Evolutionary conservation across 1,140 invertebrate species (phyloP).

Genomic region (Drosophila parabipectinata): DNA sequence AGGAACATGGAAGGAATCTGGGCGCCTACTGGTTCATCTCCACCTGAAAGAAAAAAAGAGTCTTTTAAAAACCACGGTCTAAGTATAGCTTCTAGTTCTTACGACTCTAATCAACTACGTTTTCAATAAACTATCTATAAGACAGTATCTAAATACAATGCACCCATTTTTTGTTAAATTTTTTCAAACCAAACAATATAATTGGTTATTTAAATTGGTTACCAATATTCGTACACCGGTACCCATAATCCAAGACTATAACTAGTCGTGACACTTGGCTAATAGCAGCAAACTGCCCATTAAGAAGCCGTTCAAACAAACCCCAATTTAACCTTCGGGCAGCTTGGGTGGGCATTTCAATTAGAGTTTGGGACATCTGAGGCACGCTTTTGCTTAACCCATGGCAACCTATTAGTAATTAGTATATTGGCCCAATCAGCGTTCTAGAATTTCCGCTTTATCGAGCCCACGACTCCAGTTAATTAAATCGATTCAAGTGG

Average conservation of each 20-base stretch:
- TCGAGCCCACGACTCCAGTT: slow-evolving; percentile 56
- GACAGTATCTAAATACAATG: too few relatives aligned
- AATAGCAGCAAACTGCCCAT: slow-evolving; percentile 22
- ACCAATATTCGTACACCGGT: neutral
- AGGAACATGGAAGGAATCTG: slow-evolving; percentile 94
- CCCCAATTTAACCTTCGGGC: slow-evolving; percentile 22
- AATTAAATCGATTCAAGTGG: slow-evolving; percentile 69
- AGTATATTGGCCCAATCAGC: slow-evolving; percentile 47
- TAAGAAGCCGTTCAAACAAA: slow-evolving; percentile 24
- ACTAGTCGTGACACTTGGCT: slow-evolving; percentile 38
- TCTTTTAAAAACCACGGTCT: neutral
- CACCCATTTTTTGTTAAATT: too few relatives aligned
- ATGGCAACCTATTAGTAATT: slow-evolving; percentile 38
- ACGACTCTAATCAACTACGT: too few relatives aligned
- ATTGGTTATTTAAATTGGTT: neutral
- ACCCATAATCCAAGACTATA: slow-evolving; percentile 1
- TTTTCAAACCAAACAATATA: neutral
- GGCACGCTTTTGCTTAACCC: slow-evolving; percentile 48
- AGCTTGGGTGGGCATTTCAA: slow-evolving; percentile 32
- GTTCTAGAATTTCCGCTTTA: slow-evolving; percentile 63
- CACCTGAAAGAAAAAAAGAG: slow-evolving; percentile 82
- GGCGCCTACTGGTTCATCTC: slow-evolving; percentile 92
- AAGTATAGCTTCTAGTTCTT: too few relatives aligned
- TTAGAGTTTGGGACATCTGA: slow-evolving; percentile 36
- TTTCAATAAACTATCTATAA: too few relatives aligned